Evolutionary conservation across 2,113 vertebrate genomes (phyloP).

Genomic region (Dasyprocta punctata): DNA sequence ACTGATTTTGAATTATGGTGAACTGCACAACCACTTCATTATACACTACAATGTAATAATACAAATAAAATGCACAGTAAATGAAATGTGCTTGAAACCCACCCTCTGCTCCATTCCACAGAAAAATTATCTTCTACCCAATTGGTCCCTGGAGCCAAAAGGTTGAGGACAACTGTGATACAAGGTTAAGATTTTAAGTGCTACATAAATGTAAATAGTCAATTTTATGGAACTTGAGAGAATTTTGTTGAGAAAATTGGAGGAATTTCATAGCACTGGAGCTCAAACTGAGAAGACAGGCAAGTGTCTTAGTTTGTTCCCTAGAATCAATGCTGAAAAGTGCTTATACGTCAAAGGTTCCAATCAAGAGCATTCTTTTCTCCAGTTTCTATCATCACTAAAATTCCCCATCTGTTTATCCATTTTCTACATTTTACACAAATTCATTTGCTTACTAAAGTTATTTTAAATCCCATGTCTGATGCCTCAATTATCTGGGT

Average conservation of each 20-base stretch:
- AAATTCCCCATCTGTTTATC: neutral
- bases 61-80: neutral
- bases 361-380: neutral
- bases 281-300: neutral
- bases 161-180: neutral
- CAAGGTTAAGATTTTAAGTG: neutral
- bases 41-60: neutral
- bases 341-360: neutral
- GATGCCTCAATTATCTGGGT: neutral
- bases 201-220: neutral
- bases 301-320: neutral
- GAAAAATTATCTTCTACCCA: neutral
- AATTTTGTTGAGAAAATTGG: neutral
- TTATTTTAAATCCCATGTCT: neutral
- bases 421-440: neutral
- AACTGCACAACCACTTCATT: neutral
- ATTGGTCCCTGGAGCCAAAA: neutral
- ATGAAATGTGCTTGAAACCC: neutral
- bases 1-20: neutral
- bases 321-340: neutral
- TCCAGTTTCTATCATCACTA: neutral
- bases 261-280: neutral
- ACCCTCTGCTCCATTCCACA: neutral
- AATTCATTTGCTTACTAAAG: neutral
- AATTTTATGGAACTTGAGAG: neutral